Base-by-base conservation (phyloP, 2,797 vertebrate genomes). In the Coregonus sp. region DNA sequence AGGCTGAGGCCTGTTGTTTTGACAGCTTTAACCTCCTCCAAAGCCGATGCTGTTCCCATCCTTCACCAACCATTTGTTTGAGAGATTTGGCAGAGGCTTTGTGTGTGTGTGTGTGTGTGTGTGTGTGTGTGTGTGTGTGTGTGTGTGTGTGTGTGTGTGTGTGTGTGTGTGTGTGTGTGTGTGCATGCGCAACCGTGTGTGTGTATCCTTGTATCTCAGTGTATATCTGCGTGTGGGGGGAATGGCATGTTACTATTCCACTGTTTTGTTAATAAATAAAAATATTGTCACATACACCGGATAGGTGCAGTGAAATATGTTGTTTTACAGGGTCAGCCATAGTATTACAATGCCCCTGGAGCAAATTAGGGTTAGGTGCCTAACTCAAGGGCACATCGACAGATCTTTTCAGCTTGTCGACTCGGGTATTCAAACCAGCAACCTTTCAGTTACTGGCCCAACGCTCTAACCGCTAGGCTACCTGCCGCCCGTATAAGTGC, bases 231-330 rank as follows among this genome's bases (percentile, higher is more conserved):
- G 72, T 33, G 56, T 50, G 74, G 7, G 20, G 73, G 69, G 75
- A 77, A 70, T 16, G 50, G 50, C 2, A 6, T 81, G 82, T 82
- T 83, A 79, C 85, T 84, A 75, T 81, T 77, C 63, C 69, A 80
- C 12, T 85, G 80, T 87, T 86, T 63, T 81, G 79, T 79, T 84
- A 84, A 47, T 47, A 0, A 47, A 47, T 9, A 47, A 0, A 47
- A 9, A 47, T 47, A 11, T 47, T 47, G 40, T 11, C 9, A 47
- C 40, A 47, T 11, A 33, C 31, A 33, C 31, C 31, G 31, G 31
- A 33, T 33, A 47, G 40, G 40, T 47, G 40, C 40, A 47, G 40
- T 12, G 40, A 47, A 12, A 47, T 35, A 4, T 47, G 40, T 47
- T 47, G 40, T 47, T 47, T 47, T 47, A 12, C 40, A 47, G 40